Conservation (phyloP, 2,797 vertebrate species). For the Sebastes cheni region DNA sequence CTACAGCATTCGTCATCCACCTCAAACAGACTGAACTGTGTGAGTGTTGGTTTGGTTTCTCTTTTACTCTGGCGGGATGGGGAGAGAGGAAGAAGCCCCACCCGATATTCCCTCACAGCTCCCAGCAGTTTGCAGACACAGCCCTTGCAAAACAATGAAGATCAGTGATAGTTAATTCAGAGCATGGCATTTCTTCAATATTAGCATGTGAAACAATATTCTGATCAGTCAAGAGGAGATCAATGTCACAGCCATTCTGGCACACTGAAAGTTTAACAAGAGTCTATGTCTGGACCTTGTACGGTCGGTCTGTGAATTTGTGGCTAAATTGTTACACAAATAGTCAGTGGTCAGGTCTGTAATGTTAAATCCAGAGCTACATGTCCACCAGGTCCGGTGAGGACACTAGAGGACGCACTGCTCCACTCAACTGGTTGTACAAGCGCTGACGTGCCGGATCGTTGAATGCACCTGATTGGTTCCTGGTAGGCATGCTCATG, state of each 20-base stretch:
- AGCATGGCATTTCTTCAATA: neutral
- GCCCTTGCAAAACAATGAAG: slow-evolving; percentile 1
- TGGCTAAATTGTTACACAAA: too few relatives aligned
- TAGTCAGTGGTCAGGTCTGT: too few relatives aligned
- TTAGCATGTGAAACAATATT: neutral
- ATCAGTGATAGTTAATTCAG: slow-evolving; percentile 5
- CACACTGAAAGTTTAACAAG: neutral
- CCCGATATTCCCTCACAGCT: slow-evolving; percentile 47
- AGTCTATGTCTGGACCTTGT: too few relatives aligned
- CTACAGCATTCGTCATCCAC: neutral
- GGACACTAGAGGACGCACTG: too few relatives aligned
- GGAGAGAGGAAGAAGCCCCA: slow-evolving; percentile 56
- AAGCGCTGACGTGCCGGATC: too few relatives aligned
- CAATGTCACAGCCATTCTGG: neutral
- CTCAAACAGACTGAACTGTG: neutral
- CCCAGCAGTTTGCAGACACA: slow-evolving; percentile 28
- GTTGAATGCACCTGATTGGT: too few relatives aligned
- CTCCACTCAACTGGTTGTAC: too few relatives aligned
- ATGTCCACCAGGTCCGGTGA: too few relatives aligned
- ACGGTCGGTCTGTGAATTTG: too few relatives aligned
- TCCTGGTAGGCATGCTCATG: too few relatives aligned
- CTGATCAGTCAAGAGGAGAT: neutral
- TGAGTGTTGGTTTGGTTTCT: slow-evolving; percentile 26
- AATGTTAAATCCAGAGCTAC: too few relatives aligned
- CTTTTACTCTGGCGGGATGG: neutral